A percentile compares a stretch with the other conserved stretches of the same genome.
These are phyloP conservation scores for Puffinus mauretanicus DNA, from an alignment of 2,113 vertebrate species.

Conservation along the genomic window DNA sequence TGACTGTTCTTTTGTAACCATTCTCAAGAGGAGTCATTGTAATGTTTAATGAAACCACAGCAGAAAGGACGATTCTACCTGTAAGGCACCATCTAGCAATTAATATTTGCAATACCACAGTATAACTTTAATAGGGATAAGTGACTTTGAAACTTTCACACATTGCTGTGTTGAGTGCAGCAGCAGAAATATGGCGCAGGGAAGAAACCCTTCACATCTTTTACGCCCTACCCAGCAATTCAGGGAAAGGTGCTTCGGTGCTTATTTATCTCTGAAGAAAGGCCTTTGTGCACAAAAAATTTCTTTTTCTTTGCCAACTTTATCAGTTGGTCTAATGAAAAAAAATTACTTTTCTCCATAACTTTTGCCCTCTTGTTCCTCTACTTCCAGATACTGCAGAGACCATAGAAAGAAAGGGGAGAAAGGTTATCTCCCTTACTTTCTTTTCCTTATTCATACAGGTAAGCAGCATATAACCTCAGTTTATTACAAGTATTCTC, in stretches of 20 bases:
- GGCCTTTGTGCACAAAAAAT: not conserved
- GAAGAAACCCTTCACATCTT: not conserved
- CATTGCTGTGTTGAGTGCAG: not conserved
- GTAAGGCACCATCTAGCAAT: not conserved
- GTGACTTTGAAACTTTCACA: not conserved
- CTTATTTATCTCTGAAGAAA: slow-evolving; percentile 5
- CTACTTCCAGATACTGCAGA: not conserved
- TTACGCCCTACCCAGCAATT: not conserved
- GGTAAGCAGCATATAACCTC: not conserved
- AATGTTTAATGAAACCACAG: not conserved
- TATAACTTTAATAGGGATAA: not conserved
- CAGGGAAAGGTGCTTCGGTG: not conserved
- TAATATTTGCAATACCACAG: not conserved
- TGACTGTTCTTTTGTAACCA: not conserved
- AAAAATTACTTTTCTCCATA: not conserved
- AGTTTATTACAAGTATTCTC: not conserved
- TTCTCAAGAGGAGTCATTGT: not conserved
- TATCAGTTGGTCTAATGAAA: not conserved
- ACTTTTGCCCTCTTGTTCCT: not conserved
- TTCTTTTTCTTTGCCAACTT: not conserved
- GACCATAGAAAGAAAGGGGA: not conserved
- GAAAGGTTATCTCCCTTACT: not conserved
- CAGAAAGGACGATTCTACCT: not conserved
- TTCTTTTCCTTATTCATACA: not conserved
- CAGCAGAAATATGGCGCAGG: not conserved